Base-by-base conservation (phyloP, 2,797 vertebrate genomes). In the Crocidura indochinensis region DNA sequence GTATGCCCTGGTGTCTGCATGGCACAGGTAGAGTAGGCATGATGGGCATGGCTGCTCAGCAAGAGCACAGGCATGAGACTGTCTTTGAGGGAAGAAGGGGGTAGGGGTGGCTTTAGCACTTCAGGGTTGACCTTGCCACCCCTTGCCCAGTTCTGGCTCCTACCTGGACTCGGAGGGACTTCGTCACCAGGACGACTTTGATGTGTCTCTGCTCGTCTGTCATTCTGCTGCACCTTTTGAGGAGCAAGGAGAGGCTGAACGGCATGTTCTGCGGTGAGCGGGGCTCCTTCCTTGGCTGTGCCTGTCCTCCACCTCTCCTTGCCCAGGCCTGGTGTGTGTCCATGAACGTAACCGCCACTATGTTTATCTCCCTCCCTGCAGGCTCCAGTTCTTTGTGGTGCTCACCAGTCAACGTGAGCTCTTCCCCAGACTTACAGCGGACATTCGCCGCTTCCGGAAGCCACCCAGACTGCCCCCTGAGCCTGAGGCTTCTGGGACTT, bases 341-440 rank as follows among this genome's bases (percentile, higher is more conserved):
- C n/a, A 26, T 38, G 38, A 6, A 38, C 44, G 24, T 95, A 53
- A 92, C 84, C 20, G 10, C 10, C 74, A 69, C 38, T 24, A 9
- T 26, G 53, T 31, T 79, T 14, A n/a, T 49, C 4, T 24, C 29
- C 5, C 0, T 17, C 27, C 69, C 44, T 65, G 60, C 29, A 99
- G 99, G 97, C 95, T 99, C 31, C 98, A 98, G 81, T 99, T 99
- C 97, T 99, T 99, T 0, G 99, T 99, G 95, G 98, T 99, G 96
- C 99, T 99, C 98, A 99, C 99, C 0, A 99, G 99, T 97, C 99
- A 99, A 97, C 98, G 99, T 81, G 99, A 99, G 97, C 98, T 99
- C 24, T 99, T 99, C 76, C 99, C 99, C 0, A 98, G 99, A 72
- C 98, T 99, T 94, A 99, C 99, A 0, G 99, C 99, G 0, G 99